Evolutionary conservation across 1,140 invertebrate species (phyloP), one percentile per base, ranked within the genome.

Genomic region (Bombus confusus): DNA sequence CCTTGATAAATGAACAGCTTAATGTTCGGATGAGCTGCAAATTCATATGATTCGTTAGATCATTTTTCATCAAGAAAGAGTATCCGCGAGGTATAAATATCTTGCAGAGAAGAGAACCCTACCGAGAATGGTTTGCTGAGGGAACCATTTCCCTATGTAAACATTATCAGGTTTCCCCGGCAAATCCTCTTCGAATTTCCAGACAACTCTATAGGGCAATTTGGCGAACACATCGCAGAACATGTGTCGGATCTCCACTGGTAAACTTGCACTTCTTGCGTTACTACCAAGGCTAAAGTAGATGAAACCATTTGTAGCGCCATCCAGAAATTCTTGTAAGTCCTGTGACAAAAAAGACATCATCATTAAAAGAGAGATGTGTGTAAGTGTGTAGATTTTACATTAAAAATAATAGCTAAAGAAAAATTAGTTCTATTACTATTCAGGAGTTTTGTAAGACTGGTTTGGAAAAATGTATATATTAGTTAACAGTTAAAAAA

Each of bases 201-300:
- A 92, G 25, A 94, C 73, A 1, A 92, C 43, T 84, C 86, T 92
- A 34, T 91, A 92, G 0, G 91, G 88, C 12, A 95, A 73, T 62
- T 88, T 89, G 8, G 87, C 43, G 84, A 97, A 96, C 52, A 96
- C 95, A 71, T 95, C 92, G 75, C 96, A 87, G 86, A 97, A 95
- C n/a, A 76, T 64, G 28, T 90, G 34, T 64, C 69, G 68, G 9
- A 74, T 85, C 28, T 91, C 37, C 12, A 74, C 8, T 0, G 93
- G 89, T 0, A 96, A 85, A 1, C 79, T 39, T 1, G 90, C 71
- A 0, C 93, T 93, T 62, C 90, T 92, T 0, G 95, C 75, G 47
- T 95, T 94, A 1, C 95, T 95, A 0, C 96, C 96, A 83, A 96
- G 92, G 86, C 96, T 96, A 71, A 97, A 96, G 87, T 95, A 96